phyloP scores from a whole-genome alignment of 2,888 invertebrate species.

The Drosophila acutilabella region DNA sequence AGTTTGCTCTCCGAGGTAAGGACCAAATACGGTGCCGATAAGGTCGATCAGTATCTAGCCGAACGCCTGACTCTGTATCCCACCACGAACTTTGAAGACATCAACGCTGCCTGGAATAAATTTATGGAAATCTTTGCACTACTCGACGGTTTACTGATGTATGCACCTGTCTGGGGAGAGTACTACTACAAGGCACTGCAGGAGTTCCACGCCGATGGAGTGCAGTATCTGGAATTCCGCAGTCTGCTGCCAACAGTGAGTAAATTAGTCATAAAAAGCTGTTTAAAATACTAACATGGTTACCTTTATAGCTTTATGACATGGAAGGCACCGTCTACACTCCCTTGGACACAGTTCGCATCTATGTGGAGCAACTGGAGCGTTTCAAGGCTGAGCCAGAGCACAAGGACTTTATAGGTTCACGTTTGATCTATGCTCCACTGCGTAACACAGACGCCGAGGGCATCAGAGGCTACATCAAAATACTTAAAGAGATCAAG shows the following conservation, averaged over 20 bases:
- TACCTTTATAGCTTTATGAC: conserved; percentile 86
- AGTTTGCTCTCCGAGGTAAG: conserved; percentile 71
- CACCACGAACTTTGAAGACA: conserved; percentile 86
- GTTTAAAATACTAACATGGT: neutral
- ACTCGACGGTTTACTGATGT: conserved; percentile 86
- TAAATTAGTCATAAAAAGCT: neutral
- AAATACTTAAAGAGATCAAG: conserved; percentile 74
- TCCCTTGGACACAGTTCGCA: conserved; percentile 86
- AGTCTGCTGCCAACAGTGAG: conserved; percentile 86
- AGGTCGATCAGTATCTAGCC: conserved; percentile 86
- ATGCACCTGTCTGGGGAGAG: conserved; percentile 88
- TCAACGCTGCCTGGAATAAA: conserved; percentile 87
- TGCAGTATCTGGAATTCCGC: conserved; percentile 90
- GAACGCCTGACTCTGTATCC: conserved; percentile 87
- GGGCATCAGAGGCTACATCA: conserved; percentile 85
- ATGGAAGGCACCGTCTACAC: conserved; percentile 87
- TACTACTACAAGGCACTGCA: conserved; percentile 88
- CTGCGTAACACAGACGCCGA: conserved; percentile 85
- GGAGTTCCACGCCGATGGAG: conserved; percentile 88
- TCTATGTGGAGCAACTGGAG: conserved; percentile 87
- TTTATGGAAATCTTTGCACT: conserved; percentile 87
- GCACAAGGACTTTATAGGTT: conserved; percentile 89
- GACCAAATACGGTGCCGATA: conserved; percentile 45
- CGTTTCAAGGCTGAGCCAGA: conserved; percentile 85
- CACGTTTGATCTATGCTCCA: conserved; percentile 90